Percentiles rank a stretch among this genome's conserved stretches.
These are phyloP conservation scores for Neoarius graeffei DNA, from an alignment of 2,113 vertebrate genomes.

Conservation along the genomic window DNA sequence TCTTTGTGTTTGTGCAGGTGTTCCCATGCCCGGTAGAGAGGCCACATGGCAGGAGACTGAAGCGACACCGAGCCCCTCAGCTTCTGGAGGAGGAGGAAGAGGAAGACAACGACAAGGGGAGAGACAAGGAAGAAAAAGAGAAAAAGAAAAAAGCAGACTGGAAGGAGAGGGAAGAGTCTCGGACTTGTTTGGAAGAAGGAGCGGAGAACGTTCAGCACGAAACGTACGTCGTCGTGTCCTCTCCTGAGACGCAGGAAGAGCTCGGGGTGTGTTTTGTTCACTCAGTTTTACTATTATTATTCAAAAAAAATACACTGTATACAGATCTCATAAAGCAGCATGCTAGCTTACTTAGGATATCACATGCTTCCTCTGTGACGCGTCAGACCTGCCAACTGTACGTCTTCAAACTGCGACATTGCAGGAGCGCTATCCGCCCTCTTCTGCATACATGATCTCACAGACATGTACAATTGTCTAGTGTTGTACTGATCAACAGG, in stretches of 20 bases:
- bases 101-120: conserved; percentile 56
- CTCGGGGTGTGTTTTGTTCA: background rate
- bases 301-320: background rate
- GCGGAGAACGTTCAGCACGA: background rate
- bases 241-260: conserved; percentile 19
- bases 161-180: background rate
- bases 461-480: no score
- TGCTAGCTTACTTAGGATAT: background rate
- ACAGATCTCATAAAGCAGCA: background rate
- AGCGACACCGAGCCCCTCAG: conserved; percentile 44
- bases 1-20: conserved; percentile 56
- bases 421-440: no score
- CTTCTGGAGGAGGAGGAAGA: conserved; percentile 60
- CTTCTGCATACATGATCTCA: no score
- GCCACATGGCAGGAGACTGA: conserved; percentile 36
- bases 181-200: background rate
- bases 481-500: no score
- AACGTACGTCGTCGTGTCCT: conserved; percentile 11
- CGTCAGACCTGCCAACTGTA: no score
- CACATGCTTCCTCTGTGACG: no score
- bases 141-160: conserved; percentile 48
- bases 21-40: conserved; percentile 64
- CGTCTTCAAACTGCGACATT: no score
- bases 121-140: conserved; percentile 37
- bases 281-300: background rate